Percentiles rank a stretch among this genome's conserved stretches.
These are phyloP conservation scores for Pantherophis vulpinus DNA, from an alignment of 2,797 vertebrate genomes.

Conservation along the genomic window DNA sequence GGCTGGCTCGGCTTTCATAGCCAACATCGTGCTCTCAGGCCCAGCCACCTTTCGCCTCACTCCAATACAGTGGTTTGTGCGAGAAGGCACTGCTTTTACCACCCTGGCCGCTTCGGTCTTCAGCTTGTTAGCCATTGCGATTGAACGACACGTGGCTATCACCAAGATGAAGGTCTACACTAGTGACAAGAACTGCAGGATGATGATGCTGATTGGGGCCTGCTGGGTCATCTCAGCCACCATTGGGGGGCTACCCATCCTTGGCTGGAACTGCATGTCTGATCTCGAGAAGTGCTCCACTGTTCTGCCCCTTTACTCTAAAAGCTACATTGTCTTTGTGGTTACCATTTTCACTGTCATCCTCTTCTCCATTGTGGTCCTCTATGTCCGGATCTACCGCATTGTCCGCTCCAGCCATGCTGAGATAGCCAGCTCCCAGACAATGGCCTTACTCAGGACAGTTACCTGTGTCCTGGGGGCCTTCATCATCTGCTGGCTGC, in stretches of 20 bases:
- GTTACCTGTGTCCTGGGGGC: conserved; percentile 94
- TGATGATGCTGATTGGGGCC: conserved; percentile 90
- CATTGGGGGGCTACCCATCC: conserved; percentile 88
- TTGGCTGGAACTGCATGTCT: conserved; percentile 95
- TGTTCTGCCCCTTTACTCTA: conserved; percentile 90
- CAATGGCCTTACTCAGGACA: conserved; percentile 87
- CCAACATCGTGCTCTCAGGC: conserved; percentile 87
- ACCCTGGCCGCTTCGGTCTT: conserved; percentile 91
- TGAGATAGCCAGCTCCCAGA: conserved; percentile 80
- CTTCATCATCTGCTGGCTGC: conserved; percentile 92
- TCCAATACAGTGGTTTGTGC: conserved; percentile 91
- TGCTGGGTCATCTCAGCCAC: conserved; percentile 91
- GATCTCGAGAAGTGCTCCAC: conserved; percentile 81
- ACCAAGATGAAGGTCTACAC: conserved; percentile 91
- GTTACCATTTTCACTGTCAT: conserved; percentile 89
- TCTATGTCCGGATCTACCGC: conserved; percentile 91
- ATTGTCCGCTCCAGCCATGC: conserved; percentile 91
- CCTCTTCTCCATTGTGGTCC: conserved; percentile 84
- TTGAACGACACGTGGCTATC: conserved; percentile 91
- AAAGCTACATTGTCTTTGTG: conserved; percentile 88
- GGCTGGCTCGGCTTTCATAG: conserved; percentile 89
- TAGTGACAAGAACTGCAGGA: conserved; percentile 85
- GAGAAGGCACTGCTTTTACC: conserved; percentile 92
- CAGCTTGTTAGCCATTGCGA: conserved; percentile 92
- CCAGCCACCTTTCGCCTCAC: conserved; percentile 76